phyloP scores from a whole-genome alignment of 2,888 invertebrate species.

The Chrysodeixis includens region DNA sequence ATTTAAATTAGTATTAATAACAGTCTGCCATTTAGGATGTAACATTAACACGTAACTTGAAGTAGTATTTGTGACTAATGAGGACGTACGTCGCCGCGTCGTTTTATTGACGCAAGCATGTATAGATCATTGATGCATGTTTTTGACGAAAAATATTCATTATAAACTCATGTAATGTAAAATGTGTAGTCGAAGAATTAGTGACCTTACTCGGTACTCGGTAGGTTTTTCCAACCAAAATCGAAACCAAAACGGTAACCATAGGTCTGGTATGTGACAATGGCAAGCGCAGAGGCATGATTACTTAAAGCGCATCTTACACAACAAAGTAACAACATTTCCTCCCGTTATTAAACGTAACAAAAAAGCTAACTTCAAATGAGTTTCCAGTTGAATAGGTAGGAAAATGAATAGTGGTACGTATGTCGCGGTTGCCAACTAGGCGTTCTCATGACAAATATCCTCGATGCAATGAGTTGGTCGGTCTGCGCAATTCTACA shows the following conservation, averaged over 20 bases:
- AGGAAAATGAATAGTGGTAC: constrained; percentile 65
- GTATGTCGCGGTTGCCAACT: constrained; percentile 54
- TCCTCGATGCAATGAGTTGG: constrained; percentile 74
- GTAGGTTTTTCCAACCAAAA: neutral
- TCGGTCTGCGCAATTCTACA: constrained; percentile 80
- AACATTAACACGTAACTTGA: too few relatives aligned
- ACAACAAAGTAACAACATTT: neutral
- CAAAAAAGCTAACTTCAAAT: constrained; percentile 39
- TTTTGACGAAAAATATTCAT: neutral
- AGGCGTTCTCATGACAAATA: constrained; percentile 75
- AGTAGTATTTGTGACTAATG: neutral
- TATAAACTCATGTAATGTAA: neutral
- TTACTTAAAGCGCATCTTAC: neutral
- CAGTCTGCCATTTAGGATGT: neutral
- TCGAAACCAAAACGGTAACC: neutral
- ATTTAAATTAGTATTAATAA: neutral
- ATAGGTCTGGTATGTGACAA: neutral
- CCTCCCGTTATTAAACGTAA: neutral
- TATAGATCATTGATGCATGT: neutral
- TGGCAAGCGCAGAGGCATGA: too few relatives aligned
- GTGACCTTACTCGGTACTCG: neutral
- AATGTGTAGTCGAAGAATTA: neutral
- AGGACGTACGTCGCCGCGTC: too few relatives aligned
- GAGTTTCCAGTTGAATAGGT: constrained; percentile 63
- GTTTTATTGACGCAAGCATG: too few relatives aligned